These are phyloP conservation scores for Xiphophorus birchmanni DNA, from an alignment of 2,797 vertebrate species.

Conservation along the genomic window DNA sequence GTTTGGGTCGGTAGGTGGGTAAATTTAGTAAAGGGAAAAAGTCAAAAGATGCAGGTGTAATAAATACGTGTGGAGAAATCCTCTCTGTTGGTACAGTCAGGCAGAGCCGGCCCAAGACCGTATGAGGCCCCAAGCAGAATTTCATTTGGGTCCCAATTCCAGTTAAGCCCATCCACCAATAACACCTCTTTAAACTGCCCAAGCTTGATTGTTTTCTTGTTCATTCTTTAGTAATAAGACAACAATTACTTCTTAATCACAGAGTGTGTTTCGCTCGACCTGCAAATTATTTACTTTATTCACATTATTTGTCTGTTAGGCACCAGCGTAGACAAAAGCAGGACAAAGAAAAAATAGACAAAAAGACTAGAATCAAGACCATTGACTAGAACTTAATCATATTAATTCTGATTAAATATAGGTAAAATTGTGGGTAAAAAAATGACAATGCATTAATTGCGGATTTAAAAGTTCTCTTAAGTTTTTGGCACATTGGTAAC, in stretches of 20 bases:
- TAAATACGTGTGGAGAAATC: constrained; percentile 65
- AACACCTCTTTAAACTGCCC: background rate
- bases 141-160: background rate
- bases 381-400: background rate
- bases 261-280: background rate
- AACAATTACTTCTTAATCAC: background rate
- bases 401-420: background rate
- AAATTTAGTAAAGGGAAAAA: constrained; percentile 68
- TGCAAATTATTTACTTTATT: background rate
- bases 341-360: background rate
- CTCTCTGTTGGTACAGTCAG: constrained; percentile 55
- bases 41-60: constrained; percentile 64
- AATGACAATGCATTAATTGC: background rate
- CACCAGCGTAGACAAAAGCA: background rate
- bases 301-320: background rate
- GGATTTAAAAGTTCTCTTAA: background rate
- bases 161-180: background rate
- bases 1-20: constrained; percentile 53
- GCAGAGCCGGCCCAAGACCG: constrained; percentile 6
- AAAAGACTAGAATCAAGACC: background rate
- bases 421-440: background rate
- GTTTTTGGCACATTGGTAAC: background rate
- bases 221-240: background rate
- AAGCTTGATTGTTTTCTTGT: background rate
- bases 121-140: background rate